A percentile compares a stretch with the other conserved stretches of the same genome.
Evolutionary conservation across 2,797 vertebrate species (phyloP).

Genomic region (Serranus cabrilla): DNA sequence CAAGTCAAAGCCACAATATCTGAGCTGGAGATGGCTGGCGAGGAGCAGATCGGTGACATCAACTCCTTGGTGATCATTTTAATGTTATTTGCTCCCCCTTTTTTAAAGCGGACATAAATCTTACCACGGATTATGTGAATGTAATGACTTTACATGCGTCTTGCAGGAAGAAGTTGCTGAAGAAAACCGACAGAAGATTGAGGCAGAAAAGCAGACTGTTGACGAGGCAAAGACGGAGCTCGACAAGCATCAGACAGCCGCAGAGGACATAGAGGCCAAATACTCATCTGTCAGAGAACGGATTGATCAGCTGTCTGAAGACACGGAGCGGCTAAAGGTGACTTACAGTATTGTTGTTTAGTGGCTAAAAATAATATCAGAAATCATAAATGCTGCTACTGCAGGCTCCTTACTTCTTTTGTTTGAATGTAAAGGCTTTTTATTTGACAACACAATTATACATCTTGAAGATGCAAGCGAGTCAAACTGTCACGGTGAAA

Average conservation of each 20-base stretch:
- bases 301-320: constrained; percentile 60
- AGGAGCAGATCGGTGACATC: constrained; percentile 66
- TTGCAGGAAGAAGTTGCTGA: constrained; percentile 59
- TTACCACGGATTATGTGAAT: not conserved
- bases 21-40: constrained; percentile 54
- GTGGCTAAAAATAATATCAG: constrained; percentile 17
- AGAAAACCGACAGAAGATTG: constrained; percentile 59
- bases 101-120: not conserved
- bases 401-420: not conserved
- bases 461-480: too few relatives aligned
- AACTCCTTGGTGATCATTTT: constrained; percentile 55
- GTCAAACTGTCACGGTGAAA: not conserved
- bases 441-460: not conserved
- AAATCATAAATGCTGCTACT: not conserved
- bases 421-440: constrained; percentile 20
- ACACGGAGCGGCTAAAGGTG: constrained; percentile 62
- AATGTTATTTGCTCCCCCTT: not conserved
- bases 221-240: constrained; percentile 51
- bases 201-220: constrained; percentile 44
- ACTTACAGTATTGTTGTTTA: not conserved
- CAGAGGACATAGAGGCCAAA: constrained; percentile 35
- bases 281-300: constrained; percentile 47
- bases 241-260: constrained; percentile 13
- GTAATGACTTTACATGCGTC: not conserved
- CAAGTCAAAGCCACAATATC: constrained; percentile 54